phyloP scores from a whole-genome alignment of 2,888 invertebrate species.

The Drosophila meridiana region DNA sequence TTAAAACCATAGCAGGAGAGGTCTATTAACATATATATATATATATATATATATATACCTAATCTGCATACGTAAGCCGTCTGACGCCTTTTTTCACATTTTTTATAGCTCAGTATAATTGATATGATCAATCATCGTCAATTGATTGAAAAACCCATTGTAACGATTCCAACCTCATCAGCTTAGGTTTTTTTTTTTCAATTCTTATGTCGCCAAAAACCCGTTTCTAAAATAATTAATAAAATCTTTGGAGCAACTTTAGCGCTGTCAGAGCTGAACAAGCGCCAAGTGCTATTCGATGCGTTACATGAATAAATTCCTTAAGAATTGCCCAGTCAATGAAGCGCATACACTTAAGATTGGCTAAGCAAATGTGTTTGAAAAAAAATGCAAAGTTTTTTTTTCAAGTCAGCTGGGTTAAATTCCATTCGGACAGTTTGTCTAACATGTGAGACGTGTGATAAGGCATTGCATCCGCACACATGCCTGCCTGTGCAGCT shows the following conservation, averaged over 20 bases:
- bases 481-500: not conserved
- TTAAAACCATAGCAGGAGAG: not conserved
- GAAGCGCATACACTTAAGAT: conserved; percentile 12
- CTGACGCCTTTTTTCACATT: not conserved
- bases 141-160: not conserved
- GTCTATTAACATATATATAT: not conserved
- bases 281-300: not conserved
- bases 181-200: not conserved
- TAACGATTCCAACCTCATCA: not conserved
- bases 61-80: not conserved
- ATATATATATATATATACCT: not conserved
- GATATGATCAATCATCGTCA: conserved; percentile 9
- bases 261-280: not conserved
- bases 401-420: conserved; percentile 9
- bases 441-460: conserved; percentile 14
- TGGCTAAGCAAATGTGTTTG: conserved; percentile 12
- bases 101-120: not conserved
- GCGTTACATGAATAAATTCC: not conserved
- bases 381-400: conserved; percentile 1
- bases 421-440: conserved; percentile 6
- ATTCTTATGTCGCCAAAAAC: conserved; percentile 8
- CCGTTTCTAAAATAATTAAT: conserved; percentile 2
- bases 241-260: not conserved
- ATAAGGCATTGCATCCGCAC: conserved; percentile 17
- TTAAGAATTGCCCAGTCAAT: not conserved